Conservation (phyloP, 2,797 vertebrate genomes). For the Gallinago nigripennis region DNA sequence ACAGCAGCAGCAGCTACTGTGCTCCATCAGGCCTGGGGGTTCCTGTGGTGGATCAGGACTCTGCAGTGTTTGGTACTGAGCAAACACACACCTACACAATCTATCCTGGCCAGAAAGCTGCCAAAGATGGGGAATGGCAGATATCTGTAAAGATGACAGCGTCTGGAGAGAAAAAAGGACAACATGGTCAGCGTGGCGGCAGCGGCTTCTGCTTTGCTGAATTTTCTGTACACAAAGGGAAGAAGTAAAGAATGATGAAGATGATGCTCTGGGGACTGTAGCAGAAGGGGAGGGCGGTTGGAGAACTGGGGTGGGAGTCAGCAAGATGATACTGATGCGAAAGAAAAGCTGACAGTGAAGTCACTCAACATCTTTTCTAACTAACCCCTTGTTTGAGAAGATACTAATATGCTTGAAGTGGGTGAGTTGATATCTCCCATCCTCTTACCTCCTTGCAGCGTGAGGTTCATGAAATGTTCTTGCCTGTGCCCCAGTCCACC, state of each 20-base stretch:
- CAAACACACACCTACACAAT: not conserved
- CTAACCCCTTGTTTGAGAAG: not conserved
- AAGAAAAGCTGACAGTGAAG: not conserved
- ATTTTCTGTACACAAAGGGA: not conserved
- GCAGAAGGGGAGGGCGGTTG: not conserved
- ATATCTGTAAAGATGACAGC: rapidly evolving
- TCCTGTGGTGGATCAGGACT: not conserved
- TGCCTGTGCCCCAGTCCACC: not conserved
- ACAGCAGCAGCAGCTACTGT: not conserved
- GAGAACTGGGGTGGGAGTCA: not conserved
- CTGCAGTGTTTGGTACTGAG: not conserved
- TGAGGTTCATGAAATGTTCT: not conserved
- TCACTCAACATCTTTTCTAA: not conserved
- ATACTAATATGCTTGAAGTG: not conserved
- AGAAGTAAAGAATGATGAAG: not conserved
- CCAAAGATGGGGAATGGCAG: not conserved
- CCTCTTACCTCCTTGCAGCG: not conserved
- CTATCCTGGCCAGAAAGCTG: not conserved
- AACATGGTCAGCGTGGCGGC: rapidly evolving
- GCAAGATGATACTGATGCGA: not conserved
- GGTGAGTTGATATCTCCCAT: not conserved
- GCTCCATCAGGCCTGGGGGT: not conserved
- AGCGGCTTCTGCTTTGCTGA: not conserved
- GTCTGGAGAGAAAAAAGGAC: not conserved
- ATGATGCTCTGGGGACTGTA: not conserved